Evolutionary conservation across 2,113 vertebrate genomes (phyloP).

Genomic region (Oreochromis niloticus): DNA sequence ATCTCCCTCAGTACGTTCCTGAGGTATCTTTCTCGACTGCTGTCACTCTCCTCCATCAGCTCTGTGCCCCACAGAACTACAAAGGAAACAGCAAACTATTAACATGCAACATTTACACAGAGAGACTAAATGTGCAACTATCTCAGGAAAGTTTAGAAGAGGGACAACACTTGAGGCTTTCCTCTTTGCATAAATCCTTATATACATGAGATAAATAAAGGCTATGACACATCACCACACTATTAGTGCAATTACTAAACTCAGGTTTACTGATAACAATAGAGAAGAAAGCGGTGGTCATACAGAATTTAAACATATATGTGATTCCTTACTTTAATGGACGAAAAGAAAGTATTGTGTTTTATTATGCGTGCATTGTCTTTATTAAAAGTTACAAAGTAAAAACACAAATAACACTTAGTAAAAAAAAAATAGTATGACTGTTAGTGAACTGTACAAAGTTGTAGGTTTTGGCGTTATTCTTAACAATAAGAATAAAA

Average conservation of each 20-base stretch:
- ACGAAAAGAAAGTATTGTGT: background rate
- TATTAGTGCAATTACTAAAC: background rate
- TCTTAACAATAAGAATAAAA: background rate
- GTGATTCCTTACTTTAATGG: background rate
- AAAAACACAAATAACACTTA: background rate
- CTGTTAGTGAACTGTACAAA: background rate
- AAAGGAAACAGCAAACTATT: background rate
- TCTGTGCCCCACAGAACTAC: constrained; percentile 96
- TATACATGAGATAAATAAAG: background rate
- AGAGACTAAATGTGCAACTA: background rate
- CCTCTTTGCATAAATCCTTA: background rate
- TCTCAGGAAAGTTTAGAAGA: background rate
- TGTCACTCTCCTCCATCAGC: constrained; percentile 86
- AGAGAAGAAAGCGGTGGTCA: background rate
- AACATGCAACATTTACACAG: background rate
- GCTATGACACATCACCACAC: background rate
- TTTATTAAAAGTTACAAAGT: background rate
- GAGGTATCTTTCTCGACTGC: constrained; percentile 87
- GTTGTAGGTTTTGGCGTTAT: background rate
- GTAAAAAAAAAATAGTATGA: background rate
- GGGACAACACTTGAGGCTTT: background rate
- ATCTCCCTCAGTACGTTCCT: constrained; percentile 87
- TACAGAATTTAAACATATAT: background rate
- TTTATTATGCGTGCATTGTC: background rate
- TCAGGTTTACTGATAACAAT: background rate